Percentiles rank a stretch among this genome's conserved stretches.
Conservation (phyloP, 2,797 vertebrate species). For the Phrynocephalus forsythii region DNA sequence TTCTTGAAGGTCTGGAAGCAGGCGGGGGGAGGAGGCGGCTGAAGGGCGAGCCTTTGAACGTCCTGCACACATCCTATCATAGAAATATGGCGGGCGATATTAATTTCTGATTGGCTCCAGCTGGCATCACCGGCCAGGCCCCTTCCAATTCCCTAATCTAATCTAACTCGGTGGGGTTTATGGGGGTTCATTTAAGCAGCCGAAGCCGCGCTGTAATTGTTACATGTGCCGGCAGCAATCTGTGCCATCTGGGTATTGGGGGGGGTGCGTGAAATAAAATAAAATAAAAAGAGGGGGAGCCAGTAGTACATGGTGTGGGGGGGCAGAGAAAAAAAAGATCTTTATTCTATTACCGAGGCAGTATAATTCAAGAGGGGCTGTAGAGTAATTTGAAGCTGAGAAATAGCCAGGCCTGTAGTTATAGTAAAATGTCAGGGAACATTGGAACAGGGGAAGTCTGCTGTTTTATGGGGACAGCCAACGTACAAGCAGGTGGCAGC, state of each 20-base stretch:
- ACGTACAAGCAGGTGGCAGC: slow-evolving; percentile 77
- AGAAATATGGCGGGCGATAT: slow-evolving; percentile 51
- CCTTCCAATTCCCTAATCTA: slow-evolving; percentile 87
- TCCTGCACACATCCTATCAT: slow-evolving; percentile 51
- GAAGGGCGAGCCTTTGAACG: slow-evolving; percentile 28
- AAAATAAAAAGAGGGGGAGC: slow-evolving; percentile 44
- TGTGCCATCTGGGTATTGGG: slow-evolving; percentile 77
- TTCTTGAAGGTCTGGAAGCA: not conserved
- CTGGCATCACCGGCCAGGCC: slow-evolving; percentile 73
- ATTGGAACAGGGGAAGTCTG: slow-evolving; percentile 73
- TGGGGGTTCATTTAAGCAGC: slow-evolving; percentile 79
- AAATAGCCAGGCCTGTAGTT: slow-evolving; percentile 72
- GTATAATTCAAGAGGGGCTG: slow-evolving; percentile 74
- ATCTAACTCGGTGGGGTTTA: slow-evolving; percentile 80
- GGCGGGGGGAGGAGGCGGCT: too few species aligned
- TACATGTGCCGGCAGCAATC: slow-evolving; percentile 75
- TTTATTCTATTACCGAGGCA: slow-evolving; percentile 77
- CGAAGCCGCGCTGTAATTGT: slow-evolving; percentile 79
- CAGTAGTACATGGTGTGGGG: slow-evolving; percentile 50
- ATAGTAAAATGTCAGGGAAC: slow-evolving; percentile 77
- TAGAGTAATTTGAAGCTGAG: slow-evolving; percentile 76
- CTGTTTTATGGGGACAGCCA: slow-evolving; percentile 67
- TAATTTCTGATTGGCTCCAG: slow-evolving; percentile 67
- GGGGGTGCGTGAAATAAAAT: too few species aligned
- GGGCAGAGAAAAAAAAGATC: slow-evolving; percentile 58